These are phyloP conservation scores for Saccostrea glomerata DNA, from an alignment of 1,140 invertebrate species.

Conservation along the genomic window DNA sequence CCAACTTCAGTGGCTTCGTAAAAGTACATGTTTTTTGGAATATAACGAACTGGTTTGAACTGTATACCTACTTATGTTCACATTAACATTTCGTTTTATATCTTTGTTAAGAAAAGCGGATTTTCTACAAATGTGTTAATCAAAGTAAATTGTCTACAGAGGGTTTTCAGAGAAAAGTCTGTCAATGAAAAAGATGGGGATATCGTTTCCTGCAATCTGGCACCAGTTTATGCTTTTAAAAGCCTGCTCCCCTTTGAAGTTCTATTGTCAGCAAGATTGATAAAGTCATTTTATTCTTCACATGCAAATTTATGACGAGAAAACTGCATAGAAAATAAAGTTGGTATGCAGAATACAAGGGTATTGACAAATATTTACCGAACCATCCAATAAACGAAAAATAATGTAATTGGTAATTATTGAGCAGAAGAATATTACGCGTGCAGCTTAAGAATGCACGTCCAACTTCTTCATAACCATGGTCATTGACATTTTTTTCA, in stretches of 20 bases:
- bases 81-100: background rate
- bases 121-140: background rate
- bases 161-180: background rate
- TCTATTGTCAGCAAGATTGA: background rate
- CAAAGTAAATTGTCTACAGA: slow-evolving; percentile 2
- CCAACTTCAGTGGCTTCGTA: too few relatives aligned
- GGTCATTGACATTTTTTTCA: too few relatives aligned
- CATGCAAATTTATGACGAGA: background rate
- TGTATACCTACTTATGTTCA: background rate
- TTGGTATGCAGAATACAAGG: background rate
- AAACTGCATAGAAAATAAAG: background rate
- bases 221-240: slow-evolving; percentile 23
- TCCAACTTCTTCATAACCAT: background rate
- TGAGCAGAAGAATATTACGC: background rate
- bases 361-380: background rate
- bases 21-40: background rate
- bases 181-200: background rate
- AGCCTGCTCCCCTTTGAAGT: background rate
- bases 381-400: background rate
- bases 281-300: slow-evolving; percentile 1
- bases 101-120: background rate
- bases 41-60: background rate
- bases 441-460: background rate
- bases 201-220: background rate
- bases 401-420: background rate